These are phyloP conservation scores for Forbesichthys papilliferus DNA, from an alignment of 2,113 vertebrate genomes.

Conservation along the genomic window DNA sequence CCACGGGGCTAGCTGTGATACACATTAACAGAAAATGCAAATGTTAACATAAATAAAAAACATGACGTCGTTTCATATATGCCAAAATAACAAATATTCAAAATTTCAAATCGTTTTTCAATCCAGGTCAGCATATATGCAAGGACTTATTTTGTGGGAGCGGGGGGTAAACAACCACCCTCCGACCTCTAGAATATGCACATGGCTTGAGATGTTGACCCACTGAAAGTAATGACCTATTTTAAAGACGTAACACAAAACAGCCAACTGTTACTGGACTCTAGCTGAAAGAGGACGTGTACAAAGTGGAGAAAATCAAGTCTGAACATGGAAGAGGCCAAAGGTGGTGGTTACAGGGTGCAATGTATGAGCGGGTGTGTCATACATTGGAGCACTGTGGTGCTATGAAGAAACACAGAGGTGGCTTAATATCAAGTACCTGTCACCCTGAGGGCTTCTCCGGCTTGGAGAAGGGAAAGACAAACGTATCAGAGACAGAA, in stretches of 20 bases:
- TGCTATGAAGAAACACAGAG: constrained; percentile 78
- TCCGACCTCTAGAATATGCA: constrained; percentile 11
- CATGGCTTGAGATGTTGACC: constrained; percentile 26
- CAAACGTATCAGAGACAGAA: constrained; percentile 83
- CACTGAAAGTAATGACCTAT: constrained; percentile 23
- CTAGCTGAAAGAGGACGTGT: constrained; percentile 6
- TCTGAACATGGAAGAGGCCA: constrained; percentile 17
- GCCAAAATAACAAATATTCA: not conserved
- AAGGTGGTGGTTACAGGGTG: constrained; percentile 35
- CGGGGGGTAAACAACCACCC: constrained; percentile 35
- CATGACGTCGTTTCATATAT: not conserved
- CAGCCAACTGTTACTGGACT: constrained; percentile 14
- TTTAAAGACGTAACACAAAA: constrained; percentile 31
- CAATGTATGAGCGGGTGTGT: constrained; percentile 57
- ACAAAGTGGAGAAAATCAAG: constrained; percentile 23
- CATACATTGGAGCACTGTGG: constrained; percentile 74
- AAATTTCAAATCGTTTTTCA: not conserved
- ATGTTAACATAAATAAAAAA: constrained; percentile 30
- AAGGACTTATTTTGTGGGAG: constrained; percentile 24
- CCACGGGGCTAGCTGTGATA: constrained; percentile 21
- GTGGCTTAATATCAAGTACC: constrained; percentile 84
- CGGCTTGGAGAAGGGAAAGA: constrained; percentile 91
- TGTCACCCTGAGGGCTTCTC: constrained; percentile 99
- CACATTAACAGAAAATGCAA: constrained; percentile 34
- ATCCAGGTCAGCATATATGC: constrained; percentile 43